Conservation (phyloP, 2,113 vertebrate species). For the Triplophysa rosa region DNA sequence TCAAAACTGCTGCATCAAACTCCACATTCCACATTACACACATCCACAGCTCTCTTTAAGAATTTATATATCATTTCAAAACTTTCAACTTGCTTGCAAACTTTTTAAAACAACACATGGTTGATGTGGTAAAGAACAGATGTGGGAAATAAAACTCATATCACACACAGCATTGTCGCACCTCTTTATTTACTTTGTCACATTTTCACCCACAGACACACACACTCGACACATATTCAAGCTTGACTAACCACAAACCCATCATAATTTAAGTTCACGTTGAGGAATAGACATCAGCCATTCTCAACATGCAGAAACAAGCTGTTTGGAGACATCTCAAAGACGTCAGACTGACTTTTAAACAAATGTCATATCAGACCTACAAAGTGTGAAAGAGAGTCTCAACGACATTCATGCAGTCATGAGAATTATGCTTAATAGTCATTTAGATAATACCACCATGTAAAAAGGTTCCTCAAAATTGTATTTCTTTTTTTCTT, state of each 20-base stretch:
- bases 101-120: not conserved
- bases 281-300: not conserved
- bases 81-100: not conserved
- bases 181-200: not conserved
- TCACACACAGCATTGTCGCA: not conserved
- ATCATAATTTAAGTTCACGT: not conserved
- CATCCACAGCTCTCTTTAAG: not conserved
- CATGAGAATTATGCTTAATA: too few relatives aligned
- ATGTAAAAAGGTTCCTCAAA: too few relatives aligned
- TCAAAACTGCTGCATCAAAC: not conserved
- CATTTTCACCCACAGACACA: not conserved
- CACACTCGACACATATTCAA: not conserved
- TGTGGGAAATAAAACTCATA: not conserved
- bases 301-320: not conserved
- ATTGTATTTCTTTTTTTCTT: too few relatives aligned
- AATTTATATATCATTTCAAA: not conserved
- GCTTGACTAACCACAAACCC: constrained; percentile 17
- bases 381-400: too few relatives aligned
- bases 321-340: not conserved
- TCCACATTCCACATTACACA: not conserved
- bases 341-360: not conserved
- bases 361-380: too few relatives aligned
- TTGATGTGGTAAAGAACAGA: not conserved
- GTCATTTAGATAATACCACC: too few relatives aligned
- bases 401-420: too few relatives aligned